Conservation (phyloP, 2,113 vertebrate genomes). For the Anarhynchus alexandrinus region DNA sequence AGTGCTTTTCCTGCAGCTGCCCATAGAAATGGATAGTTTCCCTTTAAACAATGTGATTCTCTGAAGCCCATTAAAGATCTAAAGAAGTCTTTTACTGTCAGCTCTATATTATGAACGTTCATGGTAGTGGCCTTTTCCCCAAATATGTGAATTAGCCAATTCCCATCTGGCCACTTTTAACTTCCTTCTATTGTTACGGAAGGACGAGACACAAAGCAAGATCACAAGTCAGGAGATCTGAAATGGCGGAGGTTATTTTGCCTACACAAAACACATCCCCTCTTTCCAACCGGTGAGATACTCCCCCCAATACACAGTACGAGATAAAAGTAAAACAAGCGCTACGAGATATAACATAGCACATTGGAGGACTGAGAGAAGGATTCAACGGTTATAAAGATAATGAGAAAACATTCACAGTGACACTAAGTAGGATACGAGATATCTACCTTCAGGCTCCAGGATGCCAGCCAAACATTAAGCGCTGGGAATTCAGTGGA, state of each 20-base stretch:
- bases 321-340: background rate
- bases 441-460: background rate
- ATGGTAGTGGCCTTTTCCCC: background rate
- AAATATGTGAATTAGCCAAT: background rate
- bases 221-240: background rate
- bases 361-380: background rate
- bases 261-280: background rate
- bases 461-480: background rate
- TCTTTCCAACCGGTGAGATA: background rate
- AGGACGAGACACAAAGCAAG: background rate
- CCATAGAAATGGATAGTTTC: background rate
- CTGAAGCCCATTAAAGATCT: background rate
- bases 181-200: background rate
- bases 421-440: background rate
- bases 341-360: accelerated
- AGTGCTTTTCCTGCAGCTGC: background rate
- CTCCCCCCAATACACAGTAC: background rate
- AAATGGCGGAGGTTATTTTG: background rate
- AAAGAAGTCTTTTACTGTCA: background rate
- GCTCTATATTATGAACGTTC: background rate
- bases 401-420: background rate
- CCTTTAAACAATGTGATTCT: background rate
- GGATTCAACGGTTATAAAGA: background rate
- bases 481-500: background rate
- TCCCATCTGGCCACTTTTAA: background rate